These are phyloP conservation scores for Drosophila teissieri DNA, from an alignment of 1,140 invertebrate genomes.

Conservation along the genomic window DNA sequence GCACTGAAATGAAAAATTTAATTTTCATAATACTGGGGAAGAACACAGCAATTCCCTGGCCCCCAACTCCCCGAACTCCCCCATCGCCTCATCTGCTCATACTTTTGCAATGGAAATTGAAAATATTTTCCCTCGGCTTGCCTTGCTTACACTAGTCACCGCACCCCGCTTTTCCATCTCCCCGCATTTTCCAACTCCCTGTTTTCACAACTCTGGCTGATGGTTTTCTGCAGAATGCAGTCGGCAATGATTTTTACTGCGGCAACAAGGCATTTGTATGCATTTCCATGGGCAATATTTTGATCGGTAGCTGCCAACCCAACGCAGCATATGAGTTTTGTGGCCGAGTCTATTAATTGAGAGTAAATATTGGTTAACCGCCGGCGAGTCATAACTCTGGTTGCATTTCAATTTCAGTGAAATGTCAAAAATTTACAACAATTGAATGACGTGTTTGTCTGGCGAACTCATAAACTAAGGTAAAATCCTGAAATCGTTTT, in stretches of 20 bases:
- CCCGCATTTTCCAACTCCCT: conserved; percentile 6
- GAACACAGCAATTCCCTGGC: conserved; percentile 54
- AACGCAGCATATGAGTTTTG: conserved; percentile 56
- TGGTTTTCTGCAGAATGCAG: conserved; percentile 26
- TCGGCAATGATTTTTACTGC: conserved; percentile 55
- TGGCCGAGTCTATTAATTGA: conserved; percentile 69
- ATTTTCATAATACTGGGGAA: conserved; percentile 76
- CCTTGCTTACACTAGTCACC: conserved; percentile 55
- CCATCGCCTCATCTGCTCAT: background rate
- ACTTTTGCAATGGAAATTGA: conserved; percentile 81
- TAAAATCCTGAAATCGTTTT: background rate
- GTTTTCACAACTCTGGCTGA: conserved; percentile 13
- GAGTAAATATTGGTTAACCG: conserved; percentile 73
- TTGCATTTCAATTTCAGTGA: conserved; percentile 12
- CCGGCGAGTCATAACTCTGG: conserved; percentile 40
- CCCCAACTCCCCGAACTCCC: background rate
- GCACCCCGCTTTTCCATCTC: background rate
- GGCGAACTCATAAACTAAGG: background rate
- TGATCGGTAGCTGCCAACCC: conserved; percentile 61
- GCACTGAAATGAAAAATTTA: conserved; percentile 82
- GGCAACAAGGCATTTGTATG: conserved; percentile 41
- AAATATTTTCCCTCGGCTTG: conserved; percentile 69
- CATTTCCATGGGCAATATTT: conserved; percentile 70
- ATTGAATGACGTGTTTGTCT: background rate
- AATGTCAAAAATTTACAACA: conserved; percentile 7